phyloP scores from a whole-genome alignment of 2,113 vertebrate species.

The Pelmatolapia mariae region DNA sequence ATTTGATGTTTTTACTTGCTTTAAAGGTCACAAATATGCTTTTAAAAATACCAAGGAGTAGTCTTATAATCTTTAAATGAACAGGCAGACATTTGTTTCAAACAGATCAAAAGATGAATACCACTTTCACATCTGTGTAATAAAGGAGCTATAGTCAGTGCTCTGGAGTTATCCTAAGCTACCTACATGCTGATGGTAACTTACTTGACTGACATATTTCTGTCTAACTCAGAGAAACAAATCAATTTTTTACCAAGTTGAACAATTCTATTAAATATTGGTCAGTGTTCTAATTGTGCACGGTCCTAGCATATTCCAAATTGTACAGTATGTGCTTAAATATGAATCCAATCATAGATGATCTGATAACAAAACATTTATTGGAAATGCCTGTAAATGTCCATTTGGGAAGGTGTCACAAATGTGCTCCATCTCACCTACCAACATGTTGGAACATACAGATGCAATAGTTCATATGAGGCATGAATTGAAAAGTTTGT shows the following conservation, averaged over 20 bases:
- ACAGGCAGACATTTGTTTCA: not conserved
- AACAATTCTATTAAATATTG: not conserved
- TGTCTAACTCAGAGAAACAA: not conserved
- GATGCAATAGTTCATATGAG: not conserved
- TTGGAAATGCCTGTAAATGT: not conserved
- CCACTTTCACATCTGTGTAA: not conserved
- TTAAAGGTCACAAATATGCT: not conserved
- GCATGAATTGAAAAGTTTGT: not conserved
- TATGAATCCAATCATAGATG: not conserved
- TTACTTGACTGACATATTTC: not conserved
- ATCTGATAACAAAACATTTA: not conserved
- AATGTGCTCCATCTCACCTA: not conserved
- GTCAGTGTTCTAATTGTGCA: not conserved
- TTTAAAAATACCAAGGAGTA: not conserved
- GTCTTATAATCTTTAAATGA: not conserved
- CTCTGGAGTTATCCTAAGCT: not conserved
- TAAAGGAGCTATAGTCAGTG: accelerated
- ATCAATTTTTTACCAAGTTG: not conserved
- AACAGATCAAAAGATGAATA: not conserved
- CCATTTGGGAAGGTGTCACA: not conserved
- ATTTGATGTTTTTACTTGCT: not conserved
- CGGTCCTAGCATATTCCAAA: not conserved
- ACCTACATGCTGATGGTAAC: not conserved
- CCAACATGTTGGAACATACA: not conserved
- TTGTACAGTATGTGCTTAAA: not conserved